Conservation (phyloP, 2,113 vertebrate species). For the Dissostichus mawsoni region DNA sequence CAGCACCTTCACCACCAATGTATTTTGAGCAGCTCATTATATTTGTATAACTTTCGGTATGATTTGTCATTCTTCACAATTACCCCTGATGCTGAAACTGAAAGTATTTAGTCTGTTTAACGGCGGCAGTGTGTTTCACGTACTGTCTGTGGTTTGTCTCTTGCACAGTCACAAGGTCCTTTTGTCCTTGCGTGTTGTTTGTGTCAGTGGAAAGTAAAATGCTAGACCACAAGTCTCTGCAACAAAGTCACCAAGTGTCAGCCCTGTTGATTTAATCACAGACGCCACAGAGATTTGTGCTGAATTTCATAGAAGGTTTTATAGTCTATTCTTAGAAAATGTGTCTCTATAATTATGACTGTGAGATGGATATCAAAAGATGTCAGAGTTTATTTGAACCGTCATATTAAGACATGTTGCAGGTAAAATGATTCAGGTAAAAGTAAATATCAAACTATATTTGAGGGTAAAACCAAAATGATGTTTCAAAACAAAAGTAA, state of each 20-base stretch:
- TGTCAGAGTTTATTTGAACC: not conserved
- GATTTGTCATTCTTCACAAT: not conserved
- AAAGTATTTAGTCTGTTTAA: conserved; percentile 37
- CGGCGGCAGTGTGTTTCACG: not conserved
- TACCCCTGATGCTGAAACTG: not conserved
- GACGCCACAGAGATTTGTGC: not conserved
- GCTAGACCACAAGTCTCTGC: conserved; percentile 22
- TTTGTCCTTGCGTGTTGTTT: conserved; percentile 46
- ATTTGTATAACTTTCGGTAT: not conserved
- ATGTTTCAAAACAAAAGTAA: not conserved
- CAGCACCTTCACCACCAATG: not conserved
- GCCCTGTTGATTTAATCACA: conserved; percentile 13
- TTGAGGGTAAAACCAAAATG: not conserved
- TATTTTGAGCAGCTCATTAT: not conserved
- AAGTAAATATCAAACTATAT: no score
- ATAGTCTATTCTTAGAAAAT: not conserved
- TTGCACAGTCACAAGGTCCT: conserved; percentile 41
- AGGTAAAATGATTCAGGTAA: not conserved
- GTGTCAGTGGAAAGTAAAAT: conserved; percentile 23
- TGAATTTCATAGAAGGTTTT: not conserved
- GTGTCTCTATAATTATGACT: not conserved
- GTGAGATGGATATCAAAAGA: not conserved
- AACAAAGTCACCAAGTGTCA: conserved; percentile 40
- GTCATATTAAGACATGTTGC: not conserved
- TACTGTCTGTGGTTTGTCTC: not conserved